These are phyloP conservation scores for Ammodytes dubius DNA, from an alignment of 2,113 vertebrate genomes.

Conservation along the genomic window DNA sequence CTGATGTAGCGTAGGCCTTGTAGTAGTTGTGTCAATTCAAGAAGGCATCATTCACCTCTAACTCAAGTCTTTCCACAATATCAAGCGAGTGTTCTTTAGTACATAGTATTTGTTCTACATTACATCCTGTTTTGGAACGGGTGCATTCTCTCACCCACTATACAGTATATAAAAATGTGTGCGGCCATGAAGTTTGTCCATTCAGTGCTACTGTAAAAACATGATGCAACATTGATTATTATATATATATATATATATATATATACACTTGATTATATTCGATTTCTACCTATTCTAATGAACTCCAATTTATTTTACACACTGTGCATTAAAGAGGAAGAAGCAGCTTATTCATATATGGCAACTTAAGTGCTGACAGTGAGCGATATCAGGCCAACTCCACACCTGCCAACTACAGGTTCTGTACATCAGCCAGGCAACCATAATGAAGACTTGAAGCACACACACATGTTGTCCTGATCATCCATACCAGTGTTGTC, in stretches of 20 bases:
- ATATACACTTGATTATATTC: too few species aligned
- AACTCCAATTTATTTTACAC: not conserved
- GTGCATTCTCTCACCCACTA: too few species aligned
- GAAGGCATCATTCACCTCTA: constrained; percentile 10
- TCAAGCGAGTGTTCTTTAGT: too few species aligned
- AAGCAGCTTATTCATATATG: constrained; percentile 35
- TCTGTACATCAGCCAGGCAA: not conserved
- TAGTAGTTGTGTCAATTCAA: constrained; percentile 91
- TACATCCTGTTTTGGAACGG: too few species aligned
- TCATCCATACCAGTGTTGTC: constrained; percentile 90
- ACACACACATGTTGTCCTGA: constrained; percentile 85
- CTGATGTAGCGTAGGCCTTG: constrained; percentile 98
- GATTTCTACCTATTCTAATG: too few species aligned
- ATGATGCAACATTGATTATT: too few species aligned
- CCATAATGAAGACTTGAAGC: constrained; percentile 3
- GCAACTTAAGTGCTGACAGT: constrained; percentile 23
- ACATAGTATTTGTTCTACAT: too few species aligned
- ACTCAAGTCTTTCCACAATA: too few species aligned
- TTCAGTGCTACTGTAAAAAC: too few species aligned
- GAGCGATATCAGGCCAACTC: constrained; percentile 82
- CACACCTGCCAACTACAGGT: constrained; percentile 87
- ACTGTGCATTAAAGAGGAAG: not conserved
- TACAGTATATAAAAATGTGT: too few species aligned
- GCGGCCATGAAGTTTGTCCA: too few species aligned
- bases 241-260: too few species aligned